These are phyloP conservation scores for Ophioninae sp. DNA, from an alignment of 2,888 invertebrate genomes.

Conservation along the genomic window DNA sequence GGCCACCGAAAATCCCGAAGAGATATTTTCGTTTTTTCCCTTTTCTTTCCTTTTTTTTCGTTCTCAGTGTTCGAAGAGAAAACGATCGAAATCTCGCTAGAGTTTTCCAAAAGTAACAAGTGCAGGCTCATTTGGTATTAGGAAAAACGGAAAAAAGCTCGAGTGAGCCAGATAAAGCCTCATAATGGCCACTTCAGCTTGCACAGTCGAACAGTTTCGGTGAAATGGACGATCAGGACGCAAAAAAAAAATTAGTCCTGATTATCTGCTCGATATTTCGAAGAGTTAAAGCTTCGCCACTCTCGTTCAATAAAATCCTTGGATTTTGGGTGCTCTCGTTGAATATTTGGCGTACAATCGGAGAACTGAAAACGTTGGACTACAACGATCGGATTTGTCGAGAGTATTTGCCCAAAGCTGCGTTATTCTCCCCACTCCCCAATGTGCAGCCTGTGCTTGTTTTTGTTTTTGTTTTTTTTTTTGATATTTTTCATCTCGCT, in stretches of 20 bases:
- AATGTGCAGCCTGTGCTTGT: background rate
- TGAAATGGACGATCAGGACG: background rate
- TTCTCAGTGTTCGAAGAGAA: background rate
- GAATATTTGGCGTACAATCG: conserved; percentile 21
- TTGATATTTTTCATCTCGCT: background rate
- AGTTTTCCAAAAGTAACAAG: background rate
- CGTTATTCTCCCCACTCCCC: conserved; percentile 15
- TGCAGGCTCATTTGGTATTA: background rate
- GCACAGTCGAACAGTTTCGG: background rate
- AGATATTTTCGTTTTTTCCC: background rate
- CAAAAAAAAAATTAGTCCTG: conserved; percentile 7
- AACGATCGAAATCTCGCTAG: background rate
- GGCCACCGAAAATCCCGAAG: no score
- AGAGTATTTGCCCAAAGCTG: conserved; percentile 35
- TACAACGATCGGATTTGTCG: conserved; percentile 43
- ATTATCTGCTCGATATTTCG: conserved; percentile 7
- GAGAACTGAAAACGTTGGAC: conserved; percentile 49
- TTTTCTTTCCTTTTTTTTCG: background rate
- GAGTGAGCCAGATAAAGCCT: background rate
- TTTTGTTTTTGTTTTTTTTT: conserved; percentile 10
- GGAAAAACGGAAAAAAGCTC: background rate
- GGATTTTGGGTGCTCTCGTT: background rate
- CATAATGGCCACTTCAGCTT: conserved; percentile 19
- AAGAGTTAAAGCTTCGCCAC: conserved; percentile 40
- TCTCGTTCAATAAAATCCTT: conserved; percentile 34